Conservation (phyloP, 2,113 vertebrate species). For the Elaphurus davidianus region DNA sequence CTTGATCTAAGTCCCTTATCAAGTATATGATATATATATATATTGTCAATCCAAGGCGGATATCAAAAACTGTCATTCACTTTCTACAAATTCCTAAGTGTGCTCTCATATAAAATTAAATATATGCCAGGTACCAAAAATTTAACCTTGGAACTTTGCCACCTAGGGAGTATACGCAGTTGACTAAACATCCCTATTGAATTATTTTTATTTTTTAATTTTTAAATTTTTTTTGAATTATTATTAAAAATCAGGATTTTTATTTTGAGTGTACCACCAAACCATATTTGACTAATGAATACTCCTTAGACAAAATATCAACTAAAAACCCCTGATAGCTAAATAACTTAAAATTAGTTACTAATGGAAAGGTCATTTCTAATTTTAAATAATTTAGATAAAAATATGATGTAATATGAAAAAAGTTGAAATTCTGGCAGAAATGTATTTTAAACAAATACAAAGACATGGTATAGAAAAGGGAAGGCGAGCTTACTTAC, state of each 20-base stretch:
- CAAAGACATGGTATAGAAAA: not conserved
- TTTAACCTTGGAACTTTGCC: not conserved
- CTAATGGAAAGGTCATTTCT: not conserved
- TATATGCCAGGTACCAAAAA: not conserved
- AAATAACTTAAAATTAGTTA: conserved; percentile 19
- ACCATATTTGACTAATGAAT: conserved; percentile 5
- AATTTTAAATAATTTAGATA: not conserved
- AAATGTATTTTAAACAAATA: conserved; percentile 34
- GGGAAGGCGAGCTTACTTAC: conserved; percentile 84
- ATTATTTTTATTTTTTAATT: not conserved
- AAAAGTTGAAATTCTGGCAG: conserved; percentile 16
- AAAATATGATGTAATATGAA: not conserved
- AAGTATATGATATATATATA: not conserved
- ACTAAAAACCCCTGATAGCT: not conserved
- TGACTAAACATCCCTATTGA: not conserved
- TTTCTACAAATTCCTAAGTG: not conserved
- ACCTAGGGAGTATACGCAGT: not conserved
- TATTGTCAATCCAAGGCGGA: not conserved
- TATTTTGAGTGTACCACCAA: not conserved
- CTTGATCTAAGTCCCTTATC: not conserved
- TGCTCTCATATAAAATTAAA: conserved; percentile 23
- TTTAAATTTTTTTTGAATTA: not conserved
- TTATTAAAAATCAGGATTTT: conserved; percentile 13
- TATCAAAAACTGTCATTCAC: not conserved
- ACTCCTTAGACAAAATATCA: conserved; percentile 17